phyloP scores from a whole-genome alignment of 2,888 invertebrate species.

The Acrobeloides nanus region DNA sequence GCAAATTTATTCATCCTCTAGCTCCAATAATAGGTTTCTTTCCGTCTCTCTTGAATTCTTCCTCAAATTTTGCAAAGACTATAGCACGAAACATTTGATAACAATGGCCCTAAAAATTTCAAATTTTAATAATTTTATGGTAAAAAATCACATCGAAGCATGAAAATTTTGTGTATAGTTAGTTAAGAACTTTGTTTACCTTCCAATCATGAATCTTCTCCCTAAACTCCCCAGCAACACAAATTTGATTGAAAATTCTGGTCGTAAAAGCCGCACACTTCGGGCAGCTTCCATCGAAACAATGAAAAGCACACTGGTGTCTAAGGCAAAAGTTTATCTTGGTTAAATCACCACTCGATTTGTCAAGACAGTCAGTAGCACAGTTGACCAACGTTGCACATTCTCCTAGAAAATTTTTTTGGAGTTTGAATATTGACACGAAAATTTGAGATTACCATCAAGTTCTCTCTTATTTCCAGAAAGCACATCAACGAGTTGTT shows the following conservation, averaged over 20 bases:
- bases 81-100: slow-evolving; percentile 46
- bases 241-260: slow-evolving; percentile 46
- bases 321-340: slow-evolving; percentile 41
- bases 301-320: slow-evolving; percentile 45
- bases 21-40: slow-evolving; percentile 29
- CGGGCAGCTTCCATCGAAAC: slow-evolving; percentile 45
- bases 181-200: slow-evolving; percentile 8
- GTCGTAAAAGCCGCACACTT: slow-evolving; percentile 47
- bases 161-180: not conserved
- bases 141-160: slow-evolving; percentile 1
- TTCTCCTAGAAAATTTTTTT: slow-evolving; percentile 24
- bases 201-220: slow-evolving; percentile 27
- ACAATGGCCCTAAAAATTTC: slow-evolving; percentile 34
- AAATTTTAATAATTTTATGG: not conserved
- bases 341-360: slow-evolving; percentile 35
- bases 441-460: slow-evolving; percentile 16
- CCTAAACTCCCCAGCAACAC: slow-evolving; percentile 40
- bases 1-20: no score
- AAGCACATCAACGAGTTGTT: slow-evolving; percentile 42
- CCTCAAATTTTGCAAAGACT: slow-evolving; percentile 37
- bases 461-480: slow-evolving; percentile 33
- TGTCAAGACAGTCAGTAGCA: slow-evolving; percentile 37
- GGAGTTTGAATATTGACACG: not conserved
- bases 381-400: slow-evolving; percentile 42
- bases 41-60: slow-evolving; percentile 30